Conservation (phyloP, 2,113 vertebrate species). For the Hippotragus niger region DNA sequence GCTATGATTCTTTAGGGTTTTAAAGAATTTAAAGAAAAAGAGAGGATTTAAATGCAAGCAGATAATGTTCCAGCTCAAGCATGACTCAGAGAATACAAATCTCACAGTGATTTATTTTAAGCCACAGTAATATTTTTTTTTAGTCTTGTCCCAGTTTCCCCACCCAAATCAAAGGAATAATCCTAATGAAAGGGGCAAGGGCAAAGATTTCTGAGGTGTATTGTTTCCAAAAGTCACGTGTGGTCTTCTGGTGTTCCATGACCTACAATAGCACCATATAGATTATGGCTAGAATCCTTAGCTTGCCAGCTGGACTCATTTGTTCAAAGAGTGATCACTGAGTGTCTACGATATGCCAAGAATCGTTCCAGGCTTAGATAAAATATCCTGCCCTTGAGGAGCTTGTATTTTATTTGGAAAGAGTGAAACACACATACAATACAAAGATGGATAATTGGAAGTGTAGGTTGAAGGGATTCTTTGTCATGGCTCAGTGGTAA, state of each 20-base stretch:
- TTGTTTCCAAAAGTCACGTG: neutral
- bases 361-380: neutral
- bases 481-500: neutral
- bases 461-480: neutral
- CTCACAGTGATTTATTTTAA: constrained; percentile 39
- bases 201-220: neutral
- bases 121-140: neutral
- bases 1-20: neutral
- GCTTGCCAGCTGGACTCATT: neutral
- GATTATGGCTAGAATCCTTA: neutral
- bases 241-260: neutral
- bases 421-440: neutral
- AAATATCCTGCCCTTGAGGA: neutral
- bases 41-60: neutral
- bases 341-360: neutral
- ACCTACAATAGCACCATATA: neutral
- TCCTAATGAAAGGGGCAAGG: neutral
- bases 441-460: neutral
- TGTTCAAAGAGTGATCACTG: neutral
- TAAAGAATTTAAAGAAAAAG: neutral
- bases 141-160: neutral
- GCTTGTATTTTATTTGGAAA: neutral
- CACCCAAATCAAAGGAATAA: neutral
- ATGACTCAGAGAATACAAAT: constrained; percentile 39
- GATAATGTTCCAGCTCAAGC: constrained; percentile 1